Conservation (phyloP, 2,888 invertebrate species). For the Platynereis dumerilii region DNA sequence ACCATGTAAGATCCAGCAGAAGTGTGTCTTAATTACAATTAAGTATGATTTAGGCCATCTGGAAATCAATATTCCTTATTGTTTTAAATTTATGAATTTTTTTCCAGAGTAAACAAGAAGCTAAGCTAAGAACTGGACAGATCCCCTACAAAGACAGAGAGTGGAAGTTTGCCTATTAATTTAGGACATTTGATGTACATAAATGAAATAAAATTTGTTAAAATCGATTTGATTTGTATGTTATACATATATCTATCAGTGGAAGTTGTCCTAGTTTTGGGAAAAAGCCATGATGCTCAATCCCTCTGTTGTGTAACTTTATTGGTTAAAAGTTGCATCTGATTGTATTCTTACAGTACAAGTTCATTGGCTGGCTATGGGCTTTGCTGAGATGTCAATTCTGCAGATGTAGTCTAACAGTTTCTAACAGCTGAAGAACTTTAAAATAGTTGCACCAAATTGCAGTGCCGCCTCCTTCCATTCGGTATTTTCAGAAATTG, state of each 20-base stretch:
- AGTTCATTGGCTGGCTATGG: too few relatives aligned
- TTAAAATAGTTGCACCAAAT: too few relatives aligned
- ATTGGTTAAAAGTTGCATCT: too few relatives aligned
- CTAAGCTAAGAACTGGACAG: slow-evolving; percentile 40
- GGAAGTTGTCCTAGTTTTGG: neutral
- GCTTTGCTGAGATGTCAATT: too few relatives aligned
- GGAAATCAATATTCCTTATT: too few relatives aligned
- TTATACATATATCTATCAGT: neutral
- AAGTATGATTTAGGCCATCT: neutral
- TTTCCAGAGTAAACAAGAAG: slow-evolving; percentile 40
- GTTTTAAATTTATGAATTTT: too few relatives aligned
- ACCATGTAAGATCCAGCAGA: slow-evolving; percentile 33
- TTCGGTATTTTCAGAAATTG: too few relatives aligned
- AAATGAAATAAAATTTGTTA: slow-evolving; percentile 4
- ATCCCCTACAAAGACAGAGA: slow-evolving; percentile 44
- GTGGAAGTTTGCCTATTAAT: slow-evolving; percentile 40
- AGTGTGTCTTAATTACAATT: neutral
- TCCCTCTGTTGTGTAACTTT: too few relatives aligned
- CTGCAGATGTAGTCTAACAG: too few relatives aligned
- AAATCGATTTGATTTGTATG: neutral
- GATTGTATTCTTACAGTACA: too few relatives aligned
- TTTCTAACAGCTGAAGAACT: too few relatives aligned
- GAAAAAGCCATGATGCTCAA: neutral
- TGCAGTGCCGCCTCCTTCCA: too few relatives aligned
- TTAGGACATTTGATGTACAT: slow-evolving; percentile 9